Evolutionary conservation across 2,113 vertebrate species (phyloP).

Genomic region (Acanthisitta chloris): DNA sequence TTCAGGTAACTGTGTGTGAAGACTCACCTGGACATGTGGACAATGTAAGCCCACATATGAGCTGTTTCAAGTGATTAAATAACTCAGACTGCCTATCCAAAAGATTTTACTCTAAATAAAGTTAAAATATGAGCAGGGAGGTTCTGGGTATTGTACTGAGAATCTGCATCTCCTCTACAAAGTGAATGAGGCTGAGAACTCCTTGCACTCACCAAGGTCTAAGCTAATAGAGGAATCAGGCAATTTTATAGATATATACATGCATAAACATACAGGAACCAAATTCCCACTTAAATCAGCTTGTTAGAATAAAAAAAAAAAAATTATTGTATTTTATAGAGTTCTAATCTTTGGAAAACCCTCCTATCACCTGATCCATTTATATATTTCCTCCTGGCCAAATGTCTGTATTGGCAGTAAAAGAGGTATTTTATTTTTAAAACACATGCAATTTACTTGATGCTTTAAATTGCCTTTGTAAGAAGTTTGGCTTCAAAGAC

Average conservation of each 20-base stretch:
- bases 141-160: not conserved
- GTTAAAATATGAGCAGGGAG: not conserved
- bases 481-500: slow-evolving; percentile 29
- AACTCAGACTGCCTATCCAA: not conserved
- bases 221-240: not conserved
- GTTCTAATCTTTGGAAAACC: not conserved
- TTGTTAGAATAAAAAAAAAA: not conserved
- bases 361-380: not conserved
- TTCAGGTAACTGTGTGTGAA: not conserved
- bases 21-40: not conserved
- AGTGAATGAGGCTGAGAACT: not conserved
- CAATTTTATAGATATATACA: not conserved
- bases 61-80: not conserved
- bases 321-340: not conserved
- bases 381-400: not conserved
- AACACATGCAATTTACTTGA: not conserved
- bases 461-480: slow-evolving; percentile 15
- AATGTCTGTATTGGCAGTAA: not conserved
- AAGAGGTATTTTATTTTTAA: slow-evolving; percentile 1
- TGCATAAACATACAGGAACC: not conserved
- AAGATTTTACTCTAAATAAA: not conserved
- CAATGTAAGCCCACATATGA: not conserved
- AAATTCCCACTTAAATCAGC: not conserved
- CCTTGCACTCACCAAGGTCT: not conserved
- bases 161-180: not conserved